Evolutionary conservation across 2,113 vertebrate species (phyloP), one percentile per base, ranked within the genome.

Genomic region (Equus przewalskii): DNA sequence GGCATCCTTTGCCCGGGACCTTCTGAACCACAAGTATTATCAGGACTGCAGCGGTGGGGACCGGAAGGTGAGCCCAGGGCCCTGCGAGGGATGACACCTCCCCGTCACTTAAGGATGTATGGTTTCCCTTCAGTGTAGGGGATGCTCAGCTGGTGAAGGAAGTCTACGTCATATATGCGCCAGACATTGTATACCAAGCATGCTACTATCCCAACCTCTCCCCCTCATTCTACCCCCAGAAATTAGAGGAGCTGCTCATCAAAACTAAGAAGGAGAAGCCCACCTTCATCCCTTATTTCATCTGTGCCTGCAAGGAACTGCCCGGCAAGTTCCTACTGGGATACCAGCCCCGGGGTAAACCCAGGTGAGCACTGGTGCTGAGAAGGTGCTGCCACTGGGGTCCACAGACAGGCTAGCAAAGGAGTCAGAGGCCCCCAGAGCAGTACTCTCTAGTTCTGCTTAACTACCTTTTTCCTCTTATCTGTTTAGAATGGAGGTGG

Each of bases 281-380:
- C 30, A 99, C 99, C 13, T 99, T 99, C 98, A 99, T 99, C 98
- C 99, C 99, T 16, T 99, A 99, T 98, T 99, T 99, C 96, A 98
- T 99, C 97, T 99, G 99, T 78, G 99, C 99, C 85, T 99, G 99
- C 98, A 99, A 99, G 99, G 99, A 99, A 69, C 99, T 99, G 56
- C 99, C 99, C 26, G 99, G 99, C 90, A 99, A 99, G 98, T 99
- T 99, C 98, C 99, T 99, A 28, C 98, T 99, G 97, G 99, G 99
- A 73, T 99, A 99, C 98, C 99, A 99, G 97, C 99, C 99, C 96
- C 99, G 99, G 36, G 99, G 99, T 95, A 99, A 99, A 98, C 99
- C 99, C 96, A 99, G 99, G 99, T 99, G 97, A 99, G 99, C 60
- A 89, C 78, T 96, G 93, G 89, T 89, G 46, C 81, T 64, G 70